Conservation (phyloP, 1,140 invertebrate species). For the Drepana arcuata region DNA sequence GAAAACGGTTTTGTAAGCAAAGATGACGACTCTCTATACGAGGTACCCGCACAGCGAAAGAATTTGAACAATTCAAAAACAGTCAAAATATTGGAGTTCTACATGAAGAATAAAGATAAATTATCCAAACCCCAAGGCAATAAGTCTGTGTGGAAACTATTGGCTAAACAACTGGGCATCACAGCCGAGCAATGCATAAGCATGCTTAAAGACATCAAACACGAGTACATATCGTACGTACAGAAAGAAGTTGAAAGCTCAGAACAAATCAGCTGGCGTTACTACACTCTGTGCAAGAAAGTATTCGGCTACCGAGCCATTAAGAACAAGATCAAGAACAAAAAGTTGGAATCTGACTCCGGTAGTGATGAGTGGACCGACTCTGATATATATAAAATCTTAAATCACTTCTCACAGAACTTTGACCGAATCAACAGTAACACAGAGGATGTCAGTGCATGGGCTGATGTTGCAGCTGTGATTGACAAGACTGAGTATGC, state of each 20-base stretch:
- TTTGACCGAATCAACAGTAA: conserved; percentile 27
- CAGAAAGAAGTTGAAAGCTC: conserved; percentile 56
- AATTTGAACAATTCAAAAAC: conserved; percentile 49
- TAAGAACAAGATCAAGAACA: conserved; percentile 47
- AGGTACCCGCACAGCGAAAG: too few species aligned
- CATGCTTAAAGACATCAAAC: conserved; percentile 53
- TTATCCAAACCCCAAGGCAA: conserved; percentile 43
- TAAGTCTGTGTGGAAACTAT: conserved; percentile 36
- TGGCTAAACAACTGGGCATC: conserved; percentile 41
- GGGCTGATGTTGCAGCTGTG: conserved; percentile 24
- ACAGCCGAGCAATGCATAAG: conserved; percentile 44
- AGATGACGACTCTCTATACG: too few species aligned
- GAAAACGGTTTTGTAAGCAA: conserved; percentile 31
- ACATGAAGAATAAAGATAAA: conserved; percentile 53
- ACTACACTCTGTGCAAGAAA: conserved; percentile 56
- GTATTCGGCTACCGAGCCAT: conserved; percentile 54
- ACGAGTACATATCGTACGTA: conserved; percentile 47
- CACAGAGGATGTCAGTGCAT: conserved; percentile 23
- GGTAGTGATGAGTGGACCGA: conserved; percentile 49
- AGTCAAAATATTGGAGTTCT: conserved; percentile 53
- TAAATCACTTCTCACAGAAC: conserved; percentile 35
- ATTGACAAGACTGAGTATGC: conserved; percentile 27
- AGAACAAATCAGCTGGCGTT: conserved; percentile 60
- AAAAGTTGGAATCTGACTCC: conserved; percentile 28
- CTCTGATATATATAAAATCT: conserved; percentile 46